These are phyloP conservation scores for Chitala chitala DNA, from an alignment of 2,113 vertebrate genomes.

Conservation along the genomic window DNA sequence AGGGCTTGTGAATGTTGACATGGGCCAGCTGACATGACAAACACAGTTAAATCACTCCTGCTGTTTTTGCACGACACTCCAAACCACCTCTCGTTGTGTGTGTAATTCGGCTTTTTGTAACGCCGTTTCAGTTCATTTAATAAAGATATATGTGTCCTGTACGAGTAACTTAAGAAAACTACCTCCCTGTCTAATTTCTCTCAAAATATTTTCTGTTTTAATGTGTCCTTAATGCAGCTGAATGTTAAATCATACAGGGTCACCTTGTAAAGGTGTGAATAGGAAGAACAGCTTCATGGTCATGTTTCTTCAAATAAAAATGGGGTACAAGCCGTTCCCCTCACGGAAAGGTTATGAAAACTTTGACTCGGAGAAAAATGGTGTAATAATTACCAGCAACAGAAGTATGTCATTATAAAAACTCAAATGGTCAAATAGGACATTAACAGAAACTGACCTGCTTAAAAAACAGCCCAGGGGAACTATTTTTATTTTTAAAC, in stretches of 20 bases:
- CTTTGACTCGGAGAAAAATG: no score
- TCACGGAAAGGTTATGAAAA: no score
- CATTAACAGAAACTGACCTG: no score
- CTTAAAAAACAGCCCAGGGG: no score
- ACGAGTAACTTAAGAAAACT: background rate
- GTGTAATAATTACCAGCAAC: no score
- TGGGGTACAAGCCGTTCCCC: no score
- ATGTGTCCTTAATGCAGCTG: background rate
- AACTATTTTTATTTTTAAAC: no score
- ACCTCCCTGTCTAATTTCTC: slow-evolving; percentile 1
- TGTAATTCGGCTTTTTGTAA: background rate
- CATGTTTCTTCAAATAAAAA: background rate
- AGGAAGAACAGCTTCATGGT: background rate
- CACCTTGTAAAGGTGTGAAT: background rate
- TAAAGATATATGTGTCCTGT: background rate
- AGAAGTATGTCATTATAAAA: no score
- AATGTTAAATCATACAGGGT: background rate
- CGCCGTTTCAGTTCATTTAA: background rate
- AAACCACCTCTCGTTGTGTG: background rate
- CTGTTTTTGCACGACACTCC: background rate
- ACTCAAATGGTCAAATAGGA: no score
- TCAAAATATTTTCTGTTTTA: no score
- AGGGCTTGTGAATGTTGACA: no score
- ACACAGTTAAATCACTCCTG: background rate
- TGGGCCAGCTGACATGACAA: background rate